Percentiles rank a stretch among this genome's conserved stretches.
Evolutionary conservation across 2,797 vertebrate genomes (phyloP).

Genomic region (Lacerta agilis): DNA sequence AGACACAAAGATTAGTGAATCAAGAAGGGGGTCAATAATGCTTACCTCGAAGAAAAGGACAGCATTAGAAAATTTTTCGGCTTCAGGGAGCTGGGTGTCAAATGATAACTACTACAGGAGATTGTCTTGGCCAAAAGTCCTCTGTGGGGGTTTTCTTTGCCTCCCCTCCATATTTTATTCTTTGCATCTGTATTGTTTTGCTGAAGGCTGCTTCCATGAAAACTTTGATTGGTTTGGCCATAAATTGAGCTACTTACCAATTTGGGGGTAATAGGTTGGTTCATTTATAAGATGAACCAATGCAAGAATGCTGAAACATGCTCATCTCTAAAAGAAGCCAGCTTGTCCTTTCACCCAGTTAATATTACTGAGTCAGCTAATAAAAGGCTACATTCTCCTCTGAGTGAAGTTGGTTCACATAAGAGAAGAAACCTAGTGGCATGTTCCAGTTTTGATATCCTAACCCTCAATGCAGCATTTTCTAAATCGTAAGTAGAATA

Average conservation of each 20-base stretch:
- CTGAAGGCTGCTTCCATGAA: not conserved
- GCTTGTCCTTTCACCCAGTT: no score
- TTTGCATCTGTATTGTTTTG: not conserved
- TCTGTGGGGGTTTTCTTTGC: not conserved
- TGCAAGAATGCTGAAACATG: not conserved
- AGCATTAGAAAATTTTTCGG: not conserved
- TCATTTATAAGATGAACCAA: not conserved
- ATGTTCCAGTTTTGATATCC: not conserved
- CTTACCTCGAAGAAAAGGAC: not conserved
- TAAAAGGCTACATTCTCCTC: not conserved
- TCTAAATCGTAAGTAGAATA: no score
- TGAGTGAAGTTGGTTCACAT: not conserved
- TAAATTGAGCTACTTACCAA: not conserved
- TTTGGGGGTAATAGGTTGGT: not conserved
- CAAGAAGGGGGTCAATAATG: not conserved
- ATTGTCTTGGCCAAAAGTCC: not conserved
- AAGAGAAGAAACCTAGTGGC: not conserved
- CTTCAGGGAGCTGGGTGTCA: no score
- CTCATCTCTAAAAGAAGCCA: not conserved
- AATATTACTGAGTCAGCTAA: not conserved
- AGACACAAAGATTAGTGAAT: not conserved
- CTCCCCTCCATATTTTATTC: not conserved
- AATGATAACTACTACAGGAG: not conserved
- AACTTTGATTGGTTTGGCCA: not conserved
- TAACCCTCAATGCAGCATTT: not conserved